Conservation (phyloP, 2,888 invertebrate genomes). For the Lysandra coridon region DNA sequence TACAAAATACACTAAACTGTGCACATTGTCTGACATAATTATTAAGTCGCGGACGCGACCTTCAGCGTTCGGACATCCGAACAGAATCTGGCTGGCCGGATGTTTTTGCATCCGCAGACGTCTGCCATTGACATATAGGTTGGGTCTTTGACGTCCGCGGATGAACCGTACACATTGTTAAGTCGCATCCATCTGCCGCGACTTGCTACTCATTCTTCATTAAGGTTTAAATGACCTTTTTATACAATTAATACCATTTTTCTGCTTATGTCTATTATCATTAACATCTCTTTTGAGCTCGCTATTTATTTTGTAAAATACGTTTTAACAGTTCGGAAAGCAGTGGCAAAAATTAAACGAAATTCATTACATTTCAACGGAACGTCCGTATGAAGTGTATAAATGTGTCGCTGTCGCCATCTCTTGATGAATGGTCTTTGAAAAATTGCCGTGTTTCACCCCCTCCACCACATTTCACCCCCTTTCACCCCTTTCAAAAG, state of each 20-base stretch:
- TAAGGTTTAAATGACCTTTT: no score
- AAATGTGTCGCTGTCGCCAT: constrained; percentile 49
- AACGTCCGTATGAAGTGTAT: constrained; percentile 45
- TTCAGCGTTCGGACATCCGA: no score
- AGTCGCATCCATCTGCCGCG: no score
- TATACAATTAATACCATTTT: neutral
- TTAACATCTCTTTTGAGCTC: neutral
- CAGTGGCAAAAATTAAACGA: constrained; percentile 33
- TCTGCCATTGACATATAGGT: no score
- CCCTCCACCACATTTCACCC: neutral
- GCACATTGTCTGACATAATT: no score
- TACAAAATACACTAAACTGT: no score
- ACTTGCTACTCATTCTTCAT: no score
- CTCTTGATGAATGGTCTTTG: constrained; percentile 51
- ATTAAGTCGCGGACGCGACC: no score
- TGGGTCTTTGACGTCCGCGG: no score
- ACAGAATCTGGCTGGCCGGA: no score
- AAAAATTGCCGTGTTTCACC: constrained; percentile 44
- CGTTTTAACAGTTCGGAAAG: constrained; percentile 16
- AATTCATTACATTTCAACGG: constrained; percentile 32
- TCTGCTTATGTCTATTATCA: neutral
- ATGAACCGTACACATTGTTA: no score
- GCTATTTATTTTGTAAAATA: neutral
- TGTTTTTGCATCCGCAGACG: no score
- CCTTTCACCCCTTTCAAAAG: neutral